phyloP scores from a whole-genome alignment of 2,888 invertebrate genomes.

The Chrysomela aeneicollis region DNA sequence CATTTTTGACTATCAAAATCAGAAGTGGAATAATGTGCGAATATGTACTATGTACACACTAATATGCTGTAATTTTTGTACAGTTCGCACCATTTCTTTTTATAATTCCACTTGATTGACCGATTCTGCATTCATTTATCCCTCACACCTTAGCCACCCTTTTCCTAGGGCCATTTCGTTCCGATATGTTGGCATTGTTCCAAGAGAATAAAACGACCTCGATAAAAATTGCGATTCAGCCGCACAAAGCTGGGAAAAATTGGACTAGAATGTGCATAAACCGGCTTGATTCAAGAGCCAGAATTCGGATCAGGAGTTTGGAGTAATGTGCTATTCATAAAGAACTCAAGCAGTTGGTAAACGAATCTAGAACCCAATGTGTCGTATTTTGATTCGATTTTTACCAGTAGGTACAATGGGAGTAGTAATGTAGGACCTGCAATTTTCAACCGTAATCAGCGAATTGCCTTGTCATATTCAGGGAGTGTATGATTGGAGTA shows the following conservation, averaged over 20 bases:
- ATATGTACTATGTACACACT: too few species aligned
- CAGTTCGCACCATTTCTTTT: too few species aligned
- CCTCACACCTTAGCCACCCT: conserved; percentile 31
- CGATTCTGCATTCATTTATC: conserved; percentile 23
- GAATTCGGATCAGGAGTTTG: conserved; percentile 29
- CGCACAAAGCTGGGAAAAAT: conserved; percentile 44
- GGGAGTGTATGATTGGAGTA: too few species aligned
- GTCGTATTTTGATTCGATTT: too few species aligned
- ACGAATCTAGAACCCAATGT: too few species aligned
- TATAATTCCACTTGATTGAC: neutral
- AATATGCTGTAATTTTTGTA: too few species aligned
- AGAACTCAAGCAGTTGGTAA: conserved; percentile 30
- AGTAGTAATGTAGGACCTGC: too few species aligned
- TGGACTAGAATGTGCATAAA: conserved; percentile 47
- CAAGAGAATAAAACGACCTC: conserved; percentile 42
- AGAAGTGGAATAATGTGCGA: too few species aligned
- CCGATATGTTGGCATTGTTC: conserved; percentile 47
- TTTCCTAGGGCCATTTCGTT: conserved; percentile 2
- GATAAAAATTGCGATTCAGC: conserved; percentile 42
- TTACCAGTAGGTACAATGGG: too few species aligned
- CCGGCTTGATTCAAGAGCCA: conserved; percentile 23
- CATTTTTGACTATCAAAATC: too few species aligned
- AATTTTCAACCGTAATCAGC: too few species aligned
- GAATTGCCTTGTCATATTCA: too few species aligned
- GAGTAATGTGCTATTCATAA: conserved; percentile 35